Base-by-base conservation (phyloP, 2,888 invertebrate genomes). In the Dysmachus trigonus region DNA sequence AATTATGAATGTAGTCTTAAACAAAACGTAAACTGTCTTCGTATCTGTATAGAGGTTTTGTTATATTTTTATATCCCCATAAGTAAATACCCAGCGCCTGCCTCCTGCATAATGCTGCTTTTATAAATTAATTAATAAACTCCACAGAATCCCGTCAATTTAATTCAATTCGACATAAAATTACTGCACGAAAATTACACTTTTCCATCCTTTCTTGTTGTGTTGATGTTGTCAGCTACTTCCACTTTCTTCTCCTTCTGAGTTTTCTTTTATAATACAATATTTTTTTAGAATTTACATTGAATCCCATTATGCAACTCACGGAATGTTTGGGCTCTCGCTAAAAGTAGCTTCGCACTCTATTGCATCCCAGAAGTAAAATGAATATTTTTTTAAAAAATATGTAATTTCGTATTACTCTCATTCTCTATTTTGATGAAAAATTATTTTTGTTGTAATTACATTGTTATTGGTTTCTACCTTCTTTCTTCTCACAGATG, bases 401-500 rank as follows among this genome's bases (percentile, higher is more conserved):
- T n/a, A 77, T 38, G 41, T 77, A 77, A 41, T 22, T 77, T 77
- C 22, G 15, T 5, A 77, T 77, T 77, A 27, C n/a, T 77, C 47
- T 77, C 35, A n/a, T 13, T 35, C 47, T 77, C 77, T n/a, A 77
- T 47, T 47, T 77, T 77, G 77, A 77, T 47, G 77, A 77, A 22
- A 27, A 15, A 77, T 47, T 47, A 47, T 22, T 47, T 47, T 47
- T 77, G 22, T 77, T 38, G 41, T 30, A 41, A 77, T 72, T 83
- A 30, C 72, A 41, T 83, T 83, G 41, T 83, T 71, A 83, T 83
- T 83, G 72, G 83, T 88, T 87, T 88, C 86, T 88, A 88, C 84
- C 86, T 88, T 88, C 88, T 88, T 89, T 89, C 89, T 88, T 88
- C 89, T 88, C 89, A 90, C 91, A 92, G 92, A 91, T 90, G 91